These are phyloP conservation scores for Esox masquinongy DNA, from an alignment of 2,797 vertebrate species.

Conservation along the genomic window DNA sequence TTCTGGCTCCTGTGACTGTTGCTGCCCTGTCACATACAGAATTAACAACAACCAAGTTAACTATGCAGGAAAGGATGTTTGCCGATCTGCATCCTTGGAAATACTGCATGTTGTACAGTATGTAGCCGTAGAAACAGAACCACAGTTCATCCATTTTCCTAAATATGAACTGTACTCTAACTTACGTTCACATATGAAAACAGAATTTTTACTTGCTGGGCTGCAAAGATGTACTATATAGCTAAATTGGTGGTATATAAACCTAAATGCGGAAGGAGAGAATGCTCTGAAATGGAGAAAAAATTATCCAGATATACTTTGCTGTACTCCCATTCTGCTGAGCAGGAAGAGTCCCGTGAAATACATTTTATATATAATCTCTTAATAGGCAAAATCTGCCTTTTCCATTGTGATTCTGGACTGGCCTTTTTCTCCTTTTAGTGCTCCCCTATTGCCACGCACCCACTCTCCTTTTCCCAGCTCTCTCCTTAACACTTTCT, in stretches of 20 bases:
- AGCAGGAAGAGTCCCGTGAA: conserved; percentile 15
- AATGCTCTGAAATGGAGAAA: neutral
- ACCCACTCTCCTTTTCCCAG: conserved; percentile 33
- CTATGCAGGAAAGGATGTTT: neutral
- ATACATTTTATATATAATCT: conserved; percentile 15
- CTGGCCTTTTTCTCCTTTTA: conserved; percentile 17
- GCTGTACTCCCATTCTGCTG: conserved; percentile 2
- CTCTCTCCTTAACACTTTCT: conserved; percentile 48
- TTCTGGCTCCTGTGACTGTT: neutral
- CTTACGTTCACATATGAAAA: conserved; percentile 6
- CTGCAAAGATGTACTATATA: neutral
- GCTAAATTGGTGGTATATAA: conserved; percentile 15
- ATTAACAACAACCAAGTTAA: neutral
- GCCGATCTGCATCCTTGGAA: neutral
- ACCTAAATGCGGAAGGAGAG: neutral
- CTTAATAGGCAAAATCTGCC: conserved; percentile 25
- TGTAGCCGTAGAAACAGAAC: neutral
- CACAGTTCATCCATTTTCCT: neutral
- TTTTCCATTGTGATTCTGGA: conserved; percentile 33
- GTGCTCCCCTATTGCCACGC: conserved; percentile 22
- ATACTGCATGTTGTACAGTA: neutral
- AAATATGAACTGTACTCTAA: neutral
- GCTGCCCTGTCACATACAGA: conserved; percentile 3
- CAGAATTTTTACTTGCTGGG: neutral
- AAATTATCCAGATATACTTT: neutral